A percentile compares a stretch with the other conserved stretches of the same genome.
Conservation (phyloP, 1,140 invertebrate genomes). For the Mizuhopecten yessoensis region DNA sequence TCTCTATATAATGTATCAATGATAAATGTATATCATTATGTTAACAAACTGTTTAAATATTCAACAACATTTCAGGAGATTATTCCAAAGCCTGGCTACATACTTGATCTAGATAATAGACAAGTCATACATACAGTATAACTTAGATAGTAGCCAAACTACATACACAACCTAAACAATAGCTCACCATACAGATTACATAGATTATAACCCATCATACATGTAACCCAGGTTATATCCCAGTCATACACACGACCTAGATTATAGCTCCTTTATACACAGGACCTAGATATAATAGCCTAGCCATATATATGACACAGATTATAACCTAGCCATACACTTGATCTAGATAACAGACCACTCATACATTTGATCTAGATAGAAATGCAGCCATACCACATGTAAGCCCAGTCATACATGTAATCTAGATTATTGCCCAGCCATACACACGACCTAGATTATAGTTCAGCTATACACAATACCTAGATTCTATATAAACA, state of each 20-base stretch:
- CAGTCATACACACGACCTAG: too few species aligned
- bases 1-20: too few species aligned
- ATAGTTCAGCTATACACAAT: constrained; percentile 16
- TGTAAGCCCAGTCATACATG: neutral
- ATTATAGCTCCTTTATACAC: neutral
- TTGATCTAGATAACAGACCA: neutral
- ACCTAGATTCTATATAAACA: constrained; percentile 10
- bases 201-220: neutral
- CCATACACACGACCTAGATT: neutral
- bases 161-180: neutral
- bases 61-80: too few species aligned
- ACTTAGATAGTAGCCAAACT: too few species aligned
- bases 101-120: too few species aligned
- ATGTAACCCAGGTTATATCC: too few species aligned
- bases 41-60: too few species aligned
- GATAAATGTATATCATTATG: too few species aligned
- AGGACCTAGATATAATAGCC: neutral
- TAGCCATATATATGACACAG: neutral
- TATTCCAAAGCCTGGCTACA: too few species aligned
- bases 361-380: neutral
- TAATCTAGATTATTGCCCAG: neutral
- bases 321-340: neutral
- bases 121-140: neutral
- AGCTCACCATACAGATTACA: neutral
- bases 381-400: neutral